Base-by-base conservation (phyloP, 2,797 vertebrate species). In the Peromyscus nudipes region DNA sequence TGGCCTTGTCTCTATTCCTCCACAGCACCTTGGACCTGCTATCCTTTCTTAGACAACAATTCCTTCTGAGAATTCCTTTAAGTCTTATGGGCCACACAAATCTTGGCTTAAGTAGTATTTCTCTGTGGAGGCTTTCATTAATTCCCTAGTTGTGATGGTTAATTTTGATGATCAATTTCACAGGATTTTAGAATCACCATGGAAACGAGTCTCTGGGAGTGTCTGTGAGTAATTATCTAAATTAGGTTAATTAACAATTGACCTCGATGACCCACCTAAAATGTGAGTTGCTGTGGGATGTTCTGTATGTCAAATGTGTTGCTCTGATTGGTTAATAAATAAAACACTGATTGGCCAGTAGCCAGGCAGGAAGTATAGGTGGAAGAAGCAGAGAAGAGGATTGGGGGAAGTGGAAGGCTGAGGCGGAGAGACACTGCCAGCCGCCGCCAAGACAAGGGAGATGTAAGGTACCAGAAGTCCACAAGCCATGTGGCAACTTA, bases 91-190 rank as follows among this genome's bases (percentile, higher is more conserved):
- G 11, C 12, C 55, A 17, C 27, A 60, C 69, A 93, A 49, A 92
- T 85, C 31, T 95, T 82, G 87, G n/a, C 14, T 93, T 96, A 88
- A 96, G 76, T 6, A 1, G 23, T 95, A 85, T 92, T 93, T 94
- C 69, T 94, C 94, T 25, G 2, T 75, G 62, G n/a, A 94, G 49
- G 19, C 9, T 29, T 94, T 94, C 55, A 85, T 92, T 92, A 94
- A 88, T 65, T 87, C 55, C 65, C 80, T 31, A 57, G 23, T 73
- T 73, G n/a, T 40, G 23, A 31, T 57, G 16, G 52, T 73, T 73
- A 57, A 88, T 73, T n/a, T 57, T 12, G 9, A 31, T 31, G 34
- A 37, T 71, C 43, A 37, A 16, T 52, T 87, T 87, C 21, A 27
- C 9, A n/a, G 46, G 64, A 55, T 55, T 71, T 37, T 55, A 71